Base-by-base conservation (phyloP, 2,797 vertebrate species). In the Syncerus caffer region DNA sequence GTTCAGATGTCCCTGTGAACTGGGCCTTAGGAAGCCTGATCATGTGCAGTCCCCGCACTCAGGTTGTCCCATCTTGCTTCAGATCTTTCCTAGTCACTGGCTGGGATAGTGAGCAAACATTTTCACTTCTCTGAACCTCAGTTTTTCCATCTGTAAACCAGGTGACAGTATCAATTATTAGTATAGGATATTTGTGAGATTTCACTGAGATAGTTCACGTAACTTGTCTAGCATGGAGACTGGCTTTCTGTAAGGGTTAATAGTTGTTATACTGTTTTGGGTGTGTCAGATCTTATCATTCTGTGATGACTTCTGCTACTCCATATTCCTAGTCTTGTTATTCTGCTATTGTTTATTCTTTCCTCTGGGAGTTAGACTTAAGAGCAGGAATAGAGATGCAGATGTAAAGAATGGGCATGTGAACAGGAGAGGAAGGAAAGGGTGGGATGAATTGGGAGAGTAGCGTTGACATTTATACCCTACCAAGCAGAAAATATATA, bases 31-130 rank as follows among this genome's bases (percentile, higher is more conserved):
- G 23, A 47, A 27, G 34, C 55, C 83, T 17, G 34, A 34, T 55
- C 38, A 3, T 0, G 12, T 14, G 86, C 31, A 27, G n/a, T 27
- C 7, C 6, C 5, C 7, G 5, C 2, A 0, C 47, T 64, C 9
- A 21, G 38, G 7, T 15, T 8, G 51, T 50, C 45, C 6, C 29
- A 1, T 45, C 62, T 79, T 47, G 67, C 76, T 53, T 80, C 38
- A 27, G 0, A 42, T 47, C 83, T 86, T 84, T 62, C 38, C 12
- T 53, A 0, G 1, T 50, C 7, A 0, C 38, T 38, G 85, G 23
- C 79, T 57, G 76, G 80, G 42, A 16, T 0, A 7, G 42, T 10
- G 50, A 47, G 42, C 16, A 12, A 84, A 21, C 19, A 13, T 31
- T 3, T 25, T 6, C 15, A 53, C 31, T 1, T 93, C 86, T 89